Evolutionary conservation across 64 coral and sea anemone species (phyloP).

Genomic region (Stylophora pistillata): DNA sequence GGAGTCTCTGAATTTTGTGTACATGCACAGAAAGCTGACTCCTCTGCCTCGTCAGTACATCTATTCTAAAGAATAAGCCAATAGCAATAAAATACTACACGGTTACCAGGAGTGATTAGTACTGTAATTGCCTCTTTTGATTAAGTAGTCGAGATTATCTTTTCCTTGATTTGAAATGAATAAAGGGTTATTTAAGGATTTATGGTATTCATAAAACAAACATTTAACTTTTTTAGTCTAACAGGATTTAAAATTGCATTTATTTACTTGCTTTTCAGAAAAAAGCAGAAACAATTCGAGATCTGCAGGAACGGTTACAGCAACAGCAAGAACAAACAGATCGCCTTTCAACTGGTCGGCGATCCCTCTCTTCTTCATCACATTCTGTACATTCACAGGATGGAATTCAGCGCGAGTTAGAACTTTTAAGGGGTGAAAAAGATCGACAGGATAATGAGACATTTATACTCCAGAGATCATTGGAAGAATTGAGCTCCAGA

Average conservation of each 20-base stretch:
- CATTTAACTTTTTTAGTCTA: no score
- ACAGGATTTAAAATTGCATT: background rate
- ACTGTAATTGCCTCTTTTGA: no score
- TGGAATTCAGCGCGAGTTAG: conserved; percentile 74
- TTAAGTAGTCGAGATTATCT: no score
- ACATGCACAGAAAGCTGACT: no score
- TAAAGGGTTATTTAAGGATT: no score
- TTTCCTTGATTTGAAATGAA: no score
- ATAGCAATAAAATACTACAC: no score
- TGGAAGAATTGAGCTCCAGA: conserved; percentile 85
- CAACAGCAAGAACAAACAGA: conserved; percentile 45
- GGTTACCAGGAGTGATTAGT: no score
- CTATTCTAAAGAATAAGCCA: no score
- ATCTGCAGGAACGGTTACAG: conserved; percentile 78
- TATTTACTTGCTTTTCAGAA: conserved; percentile 43
- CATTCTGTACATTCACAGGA: conserved; percentile 57
- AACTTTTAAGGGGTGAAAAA: conserved; percentile 71
- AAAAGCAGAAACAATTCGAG: conserved; percentile 81
- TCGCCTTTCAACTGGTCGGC: conserved; percentile 10
- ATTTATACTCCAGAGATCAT: conserved; percentile 81
- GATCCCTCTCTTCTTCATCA: conserved; percentile 25
- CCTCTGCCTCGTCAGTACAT: no score
- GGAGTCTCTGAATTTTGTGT: no score
- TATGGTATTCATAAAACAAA: no score
- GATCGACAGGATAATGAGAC: conserved; percentile 89